Evolutionary conservation across 1,140 invertebrate species (phyloP).

Genomic region (Papilio glaucus): DNA sequence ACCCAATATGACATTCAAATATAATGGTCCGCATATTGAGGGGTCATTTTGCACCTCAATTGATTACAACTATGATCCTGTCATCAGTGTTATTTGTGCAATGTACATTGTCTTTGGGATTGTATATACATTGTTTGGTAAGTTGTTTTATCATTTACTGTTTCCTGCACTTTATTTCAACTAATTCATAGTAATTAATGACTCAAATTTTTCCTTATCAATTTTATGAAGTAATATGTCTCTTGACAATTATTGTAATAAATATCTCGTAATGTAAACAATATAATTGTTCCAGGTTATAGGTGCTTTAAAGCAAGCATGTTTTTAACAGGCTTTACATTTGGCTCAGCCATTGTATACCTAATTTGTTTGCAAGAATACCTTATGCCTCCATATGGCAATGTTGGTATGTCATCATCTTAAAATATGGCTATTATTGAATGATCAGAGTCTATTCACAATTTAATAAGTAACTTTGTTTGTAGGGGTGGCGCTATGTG

Average conservation of each 20-base stretch:
- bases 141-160: slow-evolving; percentile 46
- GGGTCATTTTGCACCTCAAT: slow-evolving; percentile 73
- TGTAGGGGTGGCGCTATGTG: slow-evolving; percentile 88
- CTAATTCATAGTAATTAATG: background rate
- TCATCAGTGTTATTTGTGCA: slow-evolving; percentile 75
- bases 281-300: slow-evolving; percentile 88
- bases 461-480: slow-evolving; percentile 30
- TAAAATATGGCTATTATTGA: background rate
- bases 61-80: slow-evolving; percentile 77
- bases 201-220: background rate
- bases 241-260: background rate
- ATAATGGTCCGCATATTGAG: slow-evolving; percentile 75
- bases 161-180: background rate
- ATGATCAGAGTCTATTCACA: background rate
- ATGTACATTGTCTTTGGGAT: slow-evolving; percentile 85
- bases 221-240: background rate
- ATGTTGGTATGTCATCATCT: slow-evolving; percentile 84
- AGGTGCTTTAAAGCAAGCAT: slow-evolving; percentile 95
- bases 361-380: slow-evolving; percentile 91
- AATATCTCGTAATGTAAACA: background rate
- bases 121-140: slow-evolving; percentile 85
- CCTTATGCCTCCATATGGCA: slow-evolving; percentile 89
- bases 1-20: slow-evolving; percentile 70
- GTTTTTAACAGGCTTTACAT: slow-evolving; percentile 94
- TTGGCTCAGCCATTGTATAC: slow-evolving; percentile 91